Evolutionary conservation across 2,888 invertebrate species (phyloP).

Genomic region (Macroteleia sp.): DNA sequence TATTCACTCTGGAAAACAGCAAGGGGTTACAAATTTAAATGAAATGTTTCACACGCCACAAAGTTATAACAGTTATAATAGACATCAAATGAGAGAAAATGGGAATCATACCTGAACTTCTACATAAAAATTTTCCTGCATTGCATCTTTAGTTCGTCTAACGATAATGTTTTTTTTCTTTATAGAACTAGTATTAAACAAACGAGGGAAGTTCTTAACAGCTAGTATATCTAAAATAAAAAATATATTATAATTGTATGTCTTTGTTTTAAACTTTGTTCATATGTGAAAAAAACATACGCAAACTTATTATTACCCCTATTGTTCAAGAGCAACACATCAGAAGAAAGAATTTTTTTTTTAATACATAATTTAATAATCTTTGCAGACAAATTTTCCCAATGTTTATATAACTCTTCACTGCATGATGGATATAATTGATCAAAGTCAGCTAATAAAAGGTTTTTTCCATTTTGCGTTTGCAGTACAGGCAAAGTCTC

Average conservation of each 20-base stretch:
- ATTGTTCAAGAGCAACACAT: not conserved
- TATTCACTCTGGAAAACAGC: too few relatives aligned
- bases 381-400: not conserved
- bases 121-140: too few relatives aligned
- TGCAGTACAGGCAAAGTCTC: too few relatives aligned
- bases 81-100: too few relatives aligned
- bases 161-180: too few relatives aligned
- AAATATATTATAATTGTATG: not conserved
- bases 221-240: constrained; percentile 1
- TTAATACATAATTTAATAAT: constrained; percentile 5
- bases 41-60: too few relatives aligned
- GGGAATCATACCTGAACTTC: too few relatives aligned
- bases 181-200: not conserved
- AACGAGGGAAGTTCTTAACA: not conserved
- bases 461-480: too few relatives aligned
- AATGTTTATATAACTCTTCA: not conserved
- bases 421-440: not conserved
- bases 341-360: not conserved
- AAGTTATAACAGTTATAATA: too few relatives aligned
- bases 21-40: too few relatives aligned
- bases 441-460: not conserved
- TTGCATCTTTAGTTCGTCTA: too few relatives aligned
- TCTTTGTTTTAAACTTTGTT: constrained; percentile 1
- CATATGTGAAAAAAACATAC: not conserved
- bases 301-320: not conserved